Conservation (phyloP, 2,113 vertebrate genomes). For the Silurus asotus region DNA sequence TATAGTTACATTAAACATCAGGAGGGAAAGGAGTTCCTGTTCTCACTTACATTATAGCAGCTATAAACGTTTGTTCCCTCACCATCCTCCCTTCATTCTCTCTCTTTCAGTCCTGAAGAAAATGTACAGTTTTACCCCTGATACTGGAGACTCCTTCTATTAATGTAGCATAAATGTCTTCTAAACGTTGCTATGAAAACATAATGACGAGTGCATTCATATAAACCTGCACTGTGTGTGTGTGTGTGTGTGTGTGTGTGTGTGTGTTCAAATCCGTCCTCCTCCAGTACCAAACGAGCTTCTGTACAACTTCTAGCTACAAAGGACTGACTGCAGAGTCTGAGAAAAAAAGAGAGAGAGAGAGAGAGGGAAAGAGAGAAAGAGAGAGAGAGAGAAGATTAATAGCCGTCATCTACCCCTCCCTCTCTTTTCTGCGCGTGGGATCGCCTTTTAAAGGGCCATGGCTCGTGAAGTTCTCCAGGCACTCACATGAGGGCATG, state of each 20-base stretch:
- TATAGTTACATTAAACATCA: not conserved
- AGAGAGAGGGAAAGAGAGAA: conserved; percentile 69
- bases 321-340: conserved; percentile 63
- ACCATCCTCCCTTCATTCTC: not conserved
- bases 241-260: too few relatives aligned
- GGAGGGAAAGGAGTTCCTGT: not conserved
- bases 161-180: not conserved
- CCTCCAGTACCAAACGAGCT: conserved; percentile 73
- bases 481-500: conserved; percentile 32
- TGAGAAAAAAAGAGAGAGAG: conserved; percentile 45
- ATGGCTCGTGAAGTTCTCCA: conserved; percentile 31
- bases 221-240: not conserved
- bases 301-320: conserved; percentile 67
- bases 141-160: not conserved
- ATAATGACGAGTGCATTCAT: not conserved
- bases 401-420: conserved; percentile 72
- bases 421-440: conserved; percentile 66
- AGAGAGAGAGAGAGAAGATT: conserved; percentile 69
- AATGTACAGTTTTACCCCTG: not conserved
- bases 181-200: not conserved
- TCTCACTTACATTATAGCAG: not conserved
- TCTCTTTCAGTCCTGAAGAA: not conserved
- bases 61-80: not conserved
- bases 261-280: conserved; percentile 56
- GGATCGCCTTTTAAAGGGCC: conserved; percentile 81